A percentile compares a stretch with the other conserved stretches of the same genome.
These are phyloP conservation scores for Branchipolynoe longqiensis DNA, from an alignment of 2,888 invertebrate genomes.

Conservation along the genomic window DNA sequence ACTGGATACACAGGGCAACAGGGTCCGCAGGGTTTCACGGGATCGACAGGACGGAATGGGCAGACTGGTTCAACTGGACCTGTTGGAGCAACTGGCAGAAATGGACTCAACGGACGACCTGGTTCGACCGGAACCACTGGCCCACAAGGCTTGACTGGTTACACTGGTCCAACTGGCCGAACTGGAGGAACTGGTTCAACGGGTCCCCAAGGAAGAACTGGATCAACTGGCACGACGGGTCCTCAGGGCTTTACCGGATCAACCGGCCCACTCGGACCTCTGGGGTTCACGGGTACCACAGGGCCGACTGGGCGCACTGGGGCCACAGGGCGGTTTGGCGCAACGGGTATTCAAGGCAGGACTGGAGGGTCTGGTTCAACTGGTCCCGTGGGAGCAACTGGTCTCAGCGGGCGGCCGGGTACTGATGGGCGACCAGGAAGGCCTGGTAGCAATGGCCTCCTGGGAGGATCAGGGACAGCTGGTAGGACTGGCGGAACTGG, in stretches of 20 bases:
- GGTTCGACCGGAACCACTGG: slow-evolving; percentile 59
- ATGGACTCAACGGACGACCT: slow-evolving; percentile 54
- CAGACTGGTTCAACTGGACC: slow-evolving; percentile 54
- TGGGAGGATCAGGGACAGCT: slow-evolving; percentile 48
- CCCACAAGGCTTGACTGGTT: slow-evolving; percentile 34
- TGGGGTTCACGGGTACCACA: slow-evolving; percentile 53
- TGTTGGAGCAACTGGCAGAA: slow-evolving; percentile 26
- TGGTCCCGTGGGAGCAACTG: slow-evolving; percentile 62
- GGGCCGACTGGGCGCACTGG: slow-evolving; percentile 59
- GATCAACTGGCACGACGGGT: slow-evolving; percentile 53
- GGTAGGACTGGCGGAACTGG: slow-evolving; percentile 58
- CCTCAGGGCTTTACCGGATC: slow-evolving; percentile 58
- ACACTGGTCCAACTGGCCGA: slow-evolving; percentile 45
- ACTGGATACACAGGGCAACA: slow-evolving; percentile 59
- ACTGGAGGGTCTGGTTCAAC: slow-evolving; percentile 59
- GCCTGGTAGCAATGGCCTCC: slow-evolving; percentile 28
- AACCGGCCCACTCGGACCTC: slow-evolving; percentile 54
- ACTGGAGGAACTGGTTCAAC: slow-evolving; percentile 55
- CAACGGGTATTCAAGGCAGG: slow-evolving; percentile 59
- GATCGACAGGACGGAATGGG: slow-evolving; percentile 57
- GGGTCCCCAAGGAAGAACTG: slow-evolving; percentile 56
- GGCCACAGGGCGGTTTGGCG: slow-evolving; percentile 59
- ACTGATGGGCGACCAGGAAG: slow-evolving; percentile 59
- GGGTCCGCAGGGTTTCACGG: slow-evolving; percentile 54
- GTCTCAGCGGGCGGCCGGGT: slow-evolving; percentile 60